Percentiles rank a stretch among this genome's conserved stretches.
These are phyloP conservation scores for Coregonus sp. DNA, from an alignment of 2,797 vertebrate genomes.

Conservation along the genomic window DNA sequence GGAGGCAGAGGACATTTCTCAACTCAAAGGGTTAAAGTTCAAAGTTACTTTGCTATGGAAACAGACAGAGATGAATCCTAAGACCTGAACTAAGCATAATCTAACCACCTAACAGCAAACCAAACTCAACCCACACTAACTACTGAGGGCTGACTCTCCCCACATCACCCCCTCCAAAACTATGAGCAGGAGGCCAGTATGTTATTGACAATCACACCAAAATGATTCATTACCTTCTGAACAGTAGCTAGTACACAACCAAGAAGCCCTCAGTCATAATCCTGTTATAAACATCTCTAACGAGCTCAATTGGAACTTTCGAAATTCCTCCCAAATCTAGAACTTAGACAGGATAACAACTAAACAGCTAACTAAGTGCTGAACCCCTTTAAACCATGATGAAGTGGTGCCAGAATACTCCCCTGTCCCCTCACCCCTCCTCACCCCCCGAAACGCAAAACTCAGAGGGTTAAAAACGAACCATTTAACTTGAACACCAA, in stretches of 20 bases:
- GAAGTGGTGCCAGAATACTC: conserved; percentile 13
- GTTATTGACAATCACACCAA: neutral
- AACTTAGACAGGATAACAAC: conserved; percentile 2
- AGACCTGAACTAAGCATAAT: conserved; percentile 66
- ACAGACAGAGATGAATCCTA: conserved; percentile 35
- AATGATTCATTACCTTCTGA: conserved; percentile 18
- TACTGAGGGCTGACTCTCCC: conserved; percentile 67
- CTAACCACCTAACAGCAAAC: conserved; percentile 79
- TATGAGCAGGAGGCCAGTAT: neutral
- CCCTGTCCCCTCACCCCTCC: neutral
- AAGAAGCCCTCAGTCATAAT: conserved; percentile 76
- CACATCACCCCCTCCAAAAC: neutral
- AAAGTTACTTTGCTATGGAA: conserved; percentile 56
- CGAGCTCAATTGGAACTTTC: conserved; percentile 47
- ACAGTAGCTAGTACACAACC: conserved; percentile 36
- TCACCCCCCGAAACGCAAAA: conserved; percentile 47
- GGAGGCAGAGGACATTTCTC: conserved; percentile 54
- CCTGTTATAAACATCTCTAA: conserved; percentile 73
- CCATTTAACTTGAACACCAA: conserved; percentile 49
- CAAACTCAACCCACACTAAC: conserved; percentile 74
- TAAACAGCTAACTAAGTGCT: conserved; percentile 63
- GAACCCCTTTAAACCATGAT: conserved; percentile 49
- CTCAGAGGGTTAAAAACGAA: conserved; percentile 81
- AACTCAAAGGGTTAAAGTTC: conserved; percentile 81
- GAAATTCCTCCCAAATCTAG: conserved; percentile 20